Evolutionary conservation across 2,797 vertebrate species (phyloP).

Genomic region (Tolypeutes matacus): DNA sequence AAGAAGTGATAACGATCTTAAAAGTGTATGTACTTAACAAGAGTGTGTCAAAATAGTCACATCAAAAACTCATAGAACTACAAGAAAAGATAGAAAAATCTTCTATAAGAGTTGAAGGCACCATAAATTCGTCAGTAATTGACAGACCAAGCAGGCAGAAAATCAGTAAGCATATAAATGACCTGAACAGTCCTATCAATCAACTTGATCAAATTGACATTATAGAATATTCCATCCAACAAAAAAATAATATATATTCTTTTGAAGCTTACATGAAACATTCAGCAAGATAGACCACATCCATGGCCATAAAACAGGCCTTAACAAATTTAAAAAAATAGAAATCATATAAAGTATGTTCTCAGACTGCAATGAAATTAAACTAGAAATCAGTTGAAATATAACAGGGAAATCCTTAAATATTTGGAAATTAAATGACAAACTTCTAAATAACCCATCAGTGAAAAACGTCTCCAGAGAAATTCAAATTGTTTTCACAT

Average conservation of each 20-base stretch:
- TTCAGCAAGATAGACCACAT: not conserved
- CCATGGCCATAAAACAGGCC: not conserved
- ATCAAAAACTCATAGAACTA: not conserved
- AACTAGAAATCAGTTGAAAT: not conserved
- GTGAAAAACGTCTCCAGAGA: not conserved
- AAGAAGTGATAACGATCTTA: not conserved
- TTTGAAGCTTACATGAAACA: not conserved
- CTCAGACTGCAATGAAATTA: not conserved
- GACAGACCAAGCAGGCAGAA: too few species aligned
- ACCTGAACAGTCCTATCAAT: not conserved
- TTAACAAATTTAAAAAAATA: not conserved
- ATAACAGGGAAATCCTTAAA: not conserved
- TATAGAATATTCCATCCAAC: not conserved
- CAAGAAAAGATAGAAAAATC: not conserved
- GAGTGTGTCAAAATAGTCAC: not conserved
- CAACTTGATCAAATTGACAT: not conserved
- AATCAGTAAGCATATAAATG: not conserved
- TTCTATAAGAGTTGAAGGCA: not conserved
- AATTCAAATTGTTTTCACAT: not conserved
- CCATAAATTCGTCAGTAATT: not conserved
- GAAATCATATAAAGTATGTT: not conserved
- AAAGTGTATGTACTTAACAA: not conserved
- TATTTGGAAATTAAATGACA: not conserved
- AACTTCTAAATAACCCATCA: not conserved
- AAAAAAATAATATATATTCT: not conserved